Conservation (phyloP, 2,797 vertebrate genomes). For the Phrynocephalus guinanensis region DNA sequence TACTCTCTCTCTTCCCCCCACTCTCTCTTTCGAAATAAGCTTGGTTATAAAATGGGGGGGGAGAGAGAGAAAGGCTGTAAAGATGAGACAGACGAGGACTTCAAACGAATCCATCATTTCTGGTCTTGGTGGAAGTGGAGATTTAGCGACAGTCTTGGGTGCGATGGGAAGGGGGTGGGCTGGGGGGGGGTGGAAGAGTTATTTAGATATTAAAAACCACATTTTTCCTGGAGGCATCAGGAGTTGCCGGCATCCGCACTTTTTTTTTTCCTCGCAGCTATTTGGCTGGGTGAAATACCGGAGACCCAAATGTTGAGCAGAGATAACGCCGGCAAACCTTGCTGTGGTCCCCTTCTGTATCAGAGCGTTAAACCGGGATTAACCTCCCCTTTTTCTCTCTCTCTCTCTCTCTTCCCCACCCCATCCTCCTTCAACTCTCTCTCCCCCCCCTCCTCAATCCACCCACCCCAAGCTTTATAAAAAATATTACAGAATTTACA, state of each 20-base stretch:
- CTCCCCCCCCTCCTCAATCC: conserved; percentile 73
- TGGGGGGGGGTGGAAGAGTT: conserved; percentile 83
- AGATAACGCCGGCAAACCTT: conserved; percentile 95
- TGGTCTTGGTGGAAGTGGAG: conserved; percentile 90
- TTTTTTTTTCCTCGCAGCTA: conserved; percentile 87
- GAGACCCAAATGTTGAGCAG: conserved; percentile 98
- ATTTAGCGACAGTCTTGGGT: conserved; percentile 92
- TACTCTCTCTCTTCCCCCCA: conserved; percentile 30
- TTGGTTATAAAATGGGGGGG: conserved; percentile 83
- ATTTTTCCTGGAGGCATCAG: conserved; percentile 94
- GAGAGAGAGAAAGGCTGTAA: conserved; percentile 67
- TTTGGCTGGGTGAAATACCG: conserved; percentile 98
- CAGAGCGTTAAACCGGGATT: conserved; percentile 98
- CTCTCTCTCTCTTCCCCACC: conserved; percentile 60
- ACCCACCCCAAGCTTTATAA: conserved; percentile 78
- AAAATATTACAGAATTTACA: conserved; percentile 87
- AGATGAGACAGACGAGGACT: conserved; percentile 91
- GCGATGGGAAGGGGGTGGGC: conserved; percentile 68
- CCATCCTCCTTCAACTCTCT: conserved; percentile 75
- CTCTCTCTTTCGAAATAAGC: conserved; percentile 83
- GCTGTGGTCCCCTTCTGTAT: conserved; percentile 91
- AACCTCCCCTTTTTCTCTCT: conserved; percentile 88
- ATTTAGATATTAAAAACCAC: conserved; percentile 99
- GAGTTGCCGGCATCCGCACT: conserved; percentile 92
- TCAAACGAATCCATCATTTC: conserved; percentile 97